Evolutionary conservation across 2,888 invertebrate species (phyloP).

Genomic region (Pseudococcus viburni): DNA sequence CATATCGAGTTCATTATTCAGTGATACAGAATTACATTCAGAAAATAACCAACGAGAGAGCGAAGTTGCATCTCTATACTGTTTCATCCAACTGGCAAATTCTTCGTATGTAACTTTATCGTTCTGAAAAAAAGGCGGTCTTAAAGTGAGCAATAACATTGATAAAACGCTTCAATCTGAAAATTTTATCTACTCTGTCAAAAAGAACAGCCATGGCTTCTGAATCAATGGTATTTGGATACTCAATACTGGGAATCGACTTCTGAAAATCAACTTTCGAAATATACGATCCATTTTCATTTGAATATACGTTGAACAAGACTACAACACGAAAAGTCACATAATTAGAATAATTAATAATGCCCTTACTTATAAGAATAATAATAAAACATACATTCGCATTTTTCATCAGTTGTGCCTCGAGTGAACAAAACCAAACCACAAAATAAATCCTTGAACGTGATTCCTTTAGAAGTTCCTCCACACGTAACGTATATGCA

Average conservation of each 20-base stretch:
- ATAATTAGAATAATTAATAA: not conserved
- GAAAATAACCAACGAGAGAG: constrained; percentile 86
- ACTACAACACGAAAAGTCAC: constrained; percentile 73
- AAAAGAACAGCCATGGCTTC: constrained; percentile 73
- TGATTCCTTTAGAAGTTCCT: constrained; percentile 85
- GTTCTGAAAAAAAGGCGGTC: constrained; percentile 67
- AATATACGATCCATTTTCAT: constrained; percentile 83
- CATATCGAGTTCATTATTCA: constrained; percentile 87
- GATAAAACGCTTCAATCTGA: not conserved
- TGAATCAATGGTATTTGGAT: constrained; percentile 71
- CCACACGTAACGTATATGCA: constrained; percentile 88
- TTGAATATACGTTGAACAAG: constrained; percentile 88
- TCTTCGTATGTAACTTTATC: constrained; percentile 74
- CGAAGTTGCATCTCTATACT: constrained; percentile 83
- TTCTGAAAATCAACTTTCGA: constrained; percentile 80
- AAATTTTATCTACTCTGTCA: constrained; percentile 71
- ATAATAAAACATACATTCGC: constrained; percentile 74
- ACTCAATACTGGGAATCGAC: constrained; percentile 73
- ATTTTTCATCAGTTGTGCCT: constrained; percentile 88
- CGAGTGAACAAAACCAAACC: constrained; percentile 89
- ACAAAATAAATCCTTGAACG: constrained; percentile 86
- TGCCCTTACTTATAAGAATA: not conserved
- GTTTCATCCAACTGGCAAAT: constrained; percentile 85
- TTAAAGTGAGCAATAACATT: not conserved
- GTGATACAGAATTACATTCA: constrained; percentile 78